Base-by-base conservation (phyloP, 1,140 invertebrate species). In the Pogonus chalceus region DNA sequence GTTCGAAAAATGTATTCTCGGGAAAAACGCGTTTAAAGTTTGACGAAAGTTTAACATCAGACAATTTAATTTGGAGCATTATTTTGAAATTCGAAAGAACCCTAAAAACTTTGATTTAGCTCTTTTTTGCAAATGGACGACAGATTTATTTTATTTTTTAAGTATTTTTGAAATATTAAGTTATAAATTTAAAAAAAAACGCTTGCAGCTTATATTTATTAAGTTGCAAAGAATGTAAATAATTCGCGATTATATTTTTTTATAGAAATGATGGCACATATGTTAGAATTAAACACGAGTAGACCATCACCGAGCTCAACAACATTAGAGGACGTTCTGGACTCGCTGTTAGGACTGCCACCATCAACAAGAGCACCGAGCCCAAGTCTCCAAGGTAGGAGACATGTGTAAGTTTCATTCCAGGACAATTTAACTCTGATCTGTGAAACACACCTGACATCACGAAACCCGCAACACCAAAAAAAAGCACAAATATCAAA, bases 251-350 rank as follows among this genome's bases (percentile, higher is more conserved):
- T n/a, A 23, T 22, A 16, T 20, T 37, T 37, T 26, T 48, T 21
- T 52, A 7, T 49, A 54, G 53, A 54, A 24, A 21, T 46, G 53
- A 54, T 43, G 18, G 18, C 7, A 10, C 37, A 23, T 22, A 24
- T 52, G 35, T 24, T 53, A 35, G 53, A 52, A 23, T 37, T 51
- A 23, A 48, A 23, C 47, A 55, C 52, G 49, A 59, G 24, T 18
- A 51, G 56, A 55, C 76, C 77, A 21, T 89, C 85, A 60, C 84
- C 87, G 48, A 81, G 82, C 61, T 87, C 86, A 55, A 88, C 90
- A 47, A 92, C 89, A 43, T 77, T 95, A 67, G 91, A 94, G 76
- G 92, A 96, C 76, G 91, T 94, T 51, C 77, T 95, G 68, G 90
- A 93, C 71, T 90, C 89, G 52, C 80, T 95, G 58, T 79, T 93